Conservation (phyloP, 2,888 invertebrate genomes). For the Anticlea derivata region DNA sequence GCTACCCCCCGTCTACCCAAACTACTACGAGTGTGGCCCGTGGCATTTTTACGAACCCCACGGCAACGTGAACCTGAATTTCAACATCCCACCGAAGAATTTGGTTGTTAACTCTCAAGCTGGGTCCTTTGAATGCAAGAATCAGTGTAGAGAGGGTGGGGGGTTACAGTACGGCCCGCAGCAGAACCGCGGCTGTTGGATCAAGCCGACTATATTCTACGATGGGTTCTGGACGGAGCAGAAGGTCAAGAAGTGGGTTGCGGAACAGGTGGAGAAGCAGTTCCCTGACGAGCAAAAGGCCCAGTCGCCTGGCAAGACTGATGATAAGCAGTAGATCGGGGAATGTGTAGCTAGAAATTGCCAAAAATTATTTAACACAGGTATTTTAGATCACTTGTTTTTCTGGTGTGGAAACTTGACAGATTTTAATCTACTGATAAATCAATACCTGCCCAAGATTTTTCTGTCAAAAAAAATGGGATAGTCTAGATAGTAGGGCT, state of each 20-base stretch:
- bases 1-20: conserved; percentile 56
- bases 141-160: conserved; percentile 56
- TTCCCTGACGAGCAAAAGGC: conserved; percentile 62
- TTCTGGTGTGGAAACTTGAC: no score
- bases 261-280: conserved; percentile 78
- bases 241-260: conserved; percentile 81
- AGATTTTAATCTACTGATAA: no score
- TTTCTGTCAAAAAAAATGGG: no score
- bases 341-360: conserved; percentile 12
- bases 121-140: conserved; percentile 55
- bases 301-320: conserved; percentile 26
- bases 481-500: no score
- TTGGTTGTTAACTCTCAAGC: conserved; percentile 64
- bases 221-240: conserved; percentile 83
- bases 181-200: conserved; percentile 71
- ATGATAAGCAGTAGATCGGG: conserved; percentile 15
- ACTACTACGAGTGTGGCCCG: conserved; percentile 72
- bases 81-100: conserved; percentile 73
- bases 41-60: conserved; percentile 78
- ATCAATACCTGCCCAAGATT: no score
- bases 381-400: no score
- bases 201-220: conserved; percentile 79
- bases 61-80: conserved; percentile 72
- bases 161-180: conserved; percentile 53
- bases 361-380: conserved; percentile 14